Conservation (phyloP, 1,140 invertebrate species). For the Procambarus clarkii region DNA sequence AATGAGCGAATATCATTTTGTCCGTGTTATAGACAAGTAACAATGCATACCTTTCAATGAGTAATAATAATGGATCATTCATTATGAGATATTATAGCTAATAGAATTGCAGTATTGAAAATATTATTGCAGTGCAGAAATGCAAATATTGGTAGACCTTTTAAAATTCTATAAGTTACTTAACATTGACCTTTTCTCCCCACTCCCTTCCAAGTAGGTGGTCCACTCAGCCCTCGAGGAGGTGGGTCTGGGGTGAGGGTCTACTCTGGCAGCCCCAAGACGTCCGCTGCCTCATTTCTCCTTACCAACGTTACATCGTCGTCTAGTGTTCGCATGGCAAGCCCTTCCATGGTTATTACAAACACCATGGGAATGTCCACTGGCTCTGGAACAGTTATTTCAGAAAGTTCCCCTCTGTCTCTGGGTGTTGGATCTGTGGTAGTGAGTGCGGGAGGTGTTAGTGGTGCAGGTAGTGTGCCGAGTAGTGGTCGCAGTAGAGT, state of each 20-base stretch:
- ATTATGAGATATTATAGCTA: too few species aligned
- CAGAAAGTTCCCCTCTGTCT: conserved; percentile 7
- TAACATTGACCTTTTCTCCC: not conserved
- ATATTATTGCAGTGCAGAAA: too few species aligned
- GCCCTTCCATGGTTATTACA: conserved; percentile 55
- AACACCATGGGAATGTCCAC: conserved; percentile 30
- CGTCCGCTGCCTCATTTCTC: conserved; percentile 40
- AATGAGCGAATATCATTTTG: too few species aligned
- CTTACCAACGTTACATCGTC: conserved; percentile 52
- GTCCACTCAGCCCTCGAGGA: conserved; percentile 5
- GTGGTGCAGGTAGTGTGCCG: not conserved
- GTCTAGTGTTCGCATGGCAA: conserved; percentile 8
- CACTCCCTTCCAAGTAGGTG: not conserved
- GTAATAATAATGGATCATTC: too few species aligned
- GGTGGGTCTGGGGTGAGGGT: conserved; percentile 26
- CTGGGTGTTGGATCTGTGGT: conserved; percentile 40
- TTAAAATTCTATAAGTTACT: too few species aligned
- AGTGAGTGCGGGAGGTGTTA: conserved; percentile 30
- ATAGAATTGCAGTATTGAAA: too few species aligned
- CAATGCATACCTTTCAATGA: too few species aligned
- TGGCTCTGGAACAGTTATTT: not conserved
- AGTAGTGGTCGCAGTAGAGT: conserved; percentile 41
- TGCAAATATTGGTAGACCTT: too few species aligned
- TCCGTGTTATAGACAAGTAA: too few species aligned
- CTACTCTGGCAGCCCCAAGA: conserved; percentile 41